Evolutionary conservation across 1,140 invertebrate genomes (phyloP).

Genomic region (Phthorimaea operculella): DNA sequence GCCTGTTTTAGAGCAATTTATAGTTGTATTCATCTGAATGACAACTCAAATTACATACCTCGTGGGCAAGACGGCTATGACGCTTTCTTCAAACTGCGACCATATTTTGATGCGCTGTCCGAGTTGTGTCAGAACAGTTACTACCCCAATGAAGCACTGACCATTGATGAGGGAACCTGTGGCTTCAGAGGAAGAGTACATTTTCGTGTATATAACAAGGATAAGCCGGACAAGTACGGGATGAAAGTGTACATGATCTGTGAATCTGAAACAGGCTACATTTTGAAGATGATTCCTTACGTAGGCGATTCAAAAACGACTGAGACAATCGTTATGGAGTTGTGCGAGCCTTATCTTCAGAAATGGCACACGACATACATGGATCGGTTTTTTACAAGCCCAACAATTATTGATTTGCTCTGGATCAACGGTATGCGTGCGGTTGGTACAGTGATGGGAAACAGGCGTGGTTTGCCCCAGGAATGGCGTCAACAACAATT

Average conservation of each 20-base stretch:
- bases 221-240: slow-evolving; percentile 43
- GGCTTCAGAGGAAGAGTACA: slow-evolving; percentile 45
- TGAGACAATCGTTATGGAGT: slow-evolving; percentile 23
- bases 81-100: slow-evolving; percentile 19
- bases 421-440: slow-evolving; percentile 20
- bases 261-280: slow-evolving; percentile 39
- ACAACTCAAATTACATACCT: slow-evolving; percentile 12
- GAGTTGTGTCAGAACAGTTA: slow-evolving; percentile 22
- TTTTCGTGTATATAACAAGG: slow-evolving; percentile 55
- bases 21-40: slow-evolving; percentile 17
- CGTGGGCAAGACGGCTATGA: slow-evolving; percentile 11
- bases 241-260: slow-evolving; percentile 46
- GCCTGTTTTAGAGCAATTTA: slow-evolving; percentile 12
- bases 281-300: slow-evolving; percentile 28
- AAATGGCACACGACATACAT: slow-evolving; percentile 30
- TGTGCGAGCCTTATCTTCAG: slow-evolving; percentile 19
- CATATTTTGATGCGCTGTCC: slow-evolving; percentile 19
- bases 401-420: slow-evolving; percentile 16
- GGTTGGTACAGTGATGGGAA: slow-evolving; percentile 28
- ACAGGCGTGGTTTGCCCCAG: slow-evolving; percentile 17
- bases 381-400: slow-evolving; percentile 34
- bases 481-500: slow-evolving; percentile 15
- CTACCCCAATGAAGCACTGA: slow-evolving; percentile 31
- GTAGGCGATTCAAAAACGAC: slow-evolving; percentile 21
- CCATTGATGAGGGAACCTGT: slow-evolving; percentile 53